Evolutionary conservation across 2,888 invertebrate species (phyloP).

Genomic region (Hyles lineata): DNA sequence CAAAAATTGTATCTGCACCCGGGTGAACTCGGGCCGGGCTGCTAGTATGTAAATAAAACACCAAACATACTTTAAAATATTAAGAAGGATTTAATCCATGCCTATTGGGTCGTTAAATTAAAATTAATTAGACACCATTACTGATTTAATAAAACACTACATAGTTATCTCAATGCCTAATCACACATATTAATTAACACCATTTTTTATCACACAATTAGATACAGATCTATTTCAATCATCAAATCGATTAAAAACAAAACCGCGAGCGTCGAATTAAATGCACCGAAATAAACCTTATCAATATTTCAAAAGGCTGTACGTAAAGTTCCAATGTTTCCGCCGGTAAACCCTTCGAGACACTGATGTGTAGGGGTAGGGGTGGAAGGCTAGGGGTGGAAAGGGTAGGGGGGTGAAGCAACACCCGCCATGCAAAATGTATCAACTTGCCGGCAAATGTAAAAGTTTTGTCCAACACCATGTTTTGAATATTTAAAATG

Average conservation of each 20-base stretch:
- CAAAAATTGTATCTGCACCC: no score
- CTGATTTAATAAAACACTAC: no score
- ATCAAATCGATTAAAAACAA: background rate
- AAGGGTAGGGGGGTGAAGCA: background rate
- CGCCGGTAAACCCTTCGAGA: slow-evolving; percentile 10
- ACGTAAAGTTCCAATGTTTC: slow-evolving; percentile 18
- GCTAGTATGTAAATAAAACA: no score
- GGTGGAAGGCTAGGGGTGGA: background rate
- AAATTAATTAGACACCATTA: no score
- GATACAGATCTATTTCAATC: no score
- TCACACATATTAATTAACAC: no score
- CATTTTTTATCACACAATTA: no score
- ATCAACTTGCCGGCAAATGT: background rate
- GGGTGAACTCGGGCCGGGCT: no score
- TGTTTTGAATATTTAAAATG: slow-evolving; percentile 17
- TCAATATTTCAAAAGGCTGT: slow-evolving; percentile 28
- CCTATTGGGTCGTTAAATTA: no score
- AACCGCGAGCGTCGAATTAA: slow-evolving; percentile 2
- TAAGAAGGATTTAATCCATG: no score
- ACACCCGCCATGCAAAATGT: slow-evolving; percentile 10
- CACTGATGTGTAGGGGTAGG: slow-evolving; percentile 2
- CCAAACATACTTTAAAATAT: no score
- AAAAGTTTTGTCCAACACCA: slow-evolving; percentile 17
- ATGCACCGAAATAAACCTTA: slow-evolving; percentile 21
- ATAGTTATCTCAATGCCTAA: no score